A percentile compares a stretch with the other conserved stretches of the same genome.
phyloP scores from a whole-genome alignment of 2,888 invertebrate genomes.

The Carabus problematicus region DNA sequence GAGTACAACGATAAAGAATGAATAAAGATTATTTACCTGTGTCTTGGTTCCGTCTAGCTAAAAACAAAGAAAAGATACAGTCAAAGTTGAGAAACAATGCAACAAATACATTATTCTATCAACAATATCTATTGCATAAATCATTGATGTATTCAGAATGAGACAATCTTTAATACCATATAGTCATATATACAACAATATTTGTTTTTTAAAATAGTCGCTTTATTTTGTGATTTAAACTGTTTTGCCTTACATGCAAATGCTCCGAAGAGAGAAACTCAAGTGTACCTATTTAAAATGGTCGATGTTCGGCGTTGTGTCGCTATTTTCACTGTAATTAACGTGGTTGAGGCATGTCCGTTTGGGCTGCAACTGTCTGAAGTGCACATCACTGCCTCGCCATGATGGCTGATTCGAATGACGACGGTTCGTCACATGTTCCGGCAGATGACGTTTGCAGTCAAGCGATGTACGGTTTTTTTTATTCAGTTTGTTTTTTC shows the following conservation, averaged over 20 bases:
- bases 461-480: conserved; percentile 31
- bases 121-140: conserved; percentile 4
- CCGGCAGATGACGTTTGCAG: conserved; percentile 38
- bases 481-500: conserved; percentile 20
- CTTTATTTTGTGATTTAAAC: no score
- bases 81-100: conserved; percentile 25
- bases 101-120: conserved; percentile 1
- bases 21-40: conserved; percentile 38
- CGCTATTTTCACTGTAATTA: no score
- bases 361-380: no score
- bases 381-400: neutral
- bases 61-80: conserved; percentile 39
- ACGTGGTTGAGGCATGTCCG: no score
- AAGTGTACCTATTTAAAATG: no score
- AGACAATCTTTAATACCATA: no score
- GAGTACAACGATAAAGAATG: conserved; percentile 24
- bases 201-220: no score
- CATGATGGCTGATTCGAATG: conserved; percentile 25
- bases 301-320: no score
- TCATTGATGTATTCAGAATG: no score
- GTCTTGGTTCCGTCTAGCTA: conserved; percentile 40
- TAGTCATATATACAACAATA: no score
- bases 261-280: no score
- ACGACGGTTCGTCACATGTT: conserved; percentile 36
- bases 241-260: no score